Base-by-base conservation (phyloP, 2,797 vertebrate genomes). In the Atherinosoma microstoma region DNA sequence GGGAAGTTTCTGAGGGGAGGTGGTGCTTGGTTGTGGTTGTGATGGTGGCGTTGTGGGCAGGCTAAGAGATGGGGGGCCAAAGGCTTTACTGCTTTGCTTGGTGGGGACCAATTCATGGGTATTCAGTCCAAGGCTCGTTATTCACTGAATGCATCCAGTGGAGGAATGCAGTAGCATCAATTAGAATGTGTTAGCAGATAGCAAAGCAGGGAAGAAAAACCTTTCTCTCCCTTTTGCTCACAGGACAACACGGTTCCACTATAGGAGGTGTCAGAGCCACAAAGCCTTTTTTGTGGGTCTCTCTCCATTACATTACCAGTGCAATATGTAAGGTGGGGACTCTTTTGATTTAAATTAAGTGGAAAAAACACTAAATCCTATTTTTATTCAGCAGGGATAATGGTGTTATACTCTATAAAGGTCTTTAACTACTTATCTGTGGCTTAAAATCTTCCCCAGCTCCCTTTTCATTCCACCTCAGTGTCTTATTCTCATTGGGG, bases 301-400 rank as follows among this genome's bases (percentile, higher is more conserved):
- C 93, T 95, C 95, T 96, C 96, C 96, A 97, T 96, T 91, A 89
- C 97, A 97, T 96, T 97, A 98, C 96, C 95, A 95, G 93, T 93
- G 96, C 96, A 98, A 98, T 98, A 98, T 97, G 97, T 98, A 99
- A 98, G 96, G 96, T 97, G 97, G 96, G 94, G 91, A 97, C 95
- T 97, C 97, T 98, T 97, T 99, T 98, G 97, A 97, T 96, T 96
- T 95, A 96, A 97, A 99, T 99, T 97, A 98, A 98, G 97, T 97
- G 96, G 96, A 98, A 98, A 96, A 99, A 97, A 97, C 96, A 98
- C 97, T 99, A 98, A 98, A 98, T 97, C 97, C 96, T 97, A 96
- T 97, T 98, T 95, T 97, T 96, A 97, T 97, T 97, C 90, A 95
- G 94, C 94, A 92, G 94, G 94, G 94, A 96, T 96, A 97, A 97